phyloP scores from a whole-genome alignment of 1,140 invertebrate genomes.

The Mactra quadrangularis region DNA sequence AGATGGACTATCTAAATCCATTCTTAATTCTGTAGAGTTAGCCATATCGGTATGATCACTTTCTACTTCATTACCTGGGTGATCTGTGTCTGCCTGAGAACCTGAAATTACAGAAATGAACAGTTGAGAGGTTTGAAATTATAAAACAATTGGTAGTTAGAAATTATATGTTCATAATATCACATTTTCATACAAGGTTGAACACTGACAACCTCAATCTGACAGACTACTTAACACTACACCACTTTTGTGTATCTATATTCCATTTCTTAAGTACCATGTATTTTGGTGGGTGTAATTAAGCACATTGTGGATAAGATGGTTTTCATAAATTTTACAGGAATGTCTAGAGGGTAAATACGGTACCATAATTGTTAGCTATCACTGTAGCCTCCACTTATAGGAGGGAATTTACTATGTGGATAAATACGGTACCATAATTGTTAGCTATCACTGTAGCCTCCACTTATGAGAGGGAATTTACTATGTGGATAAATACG shows the following conservation, averaged over 20 bases:
- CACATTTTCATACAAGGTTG: not conserved
- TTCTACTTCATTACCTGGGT: constrained; percentile 42
- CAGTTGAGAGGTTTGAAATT: not conserved
- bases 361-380: too few relatives aligned
- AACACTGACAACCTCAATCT: not conserved
- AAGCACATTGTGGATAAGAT: too few relatives aligned
- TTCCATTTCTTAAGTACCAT: too few relatives aligned
- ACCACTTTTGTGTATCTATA: not conserved
- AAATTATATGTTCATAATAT: not conserved
- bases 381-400: too few relatives aligned
- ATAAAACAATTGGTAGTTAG: not conserved
- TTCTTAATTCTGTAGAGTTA: constrained; percentile 36
- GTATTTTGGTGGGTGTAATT: too few relatives aligned
- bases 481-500: too few relatives aligned
- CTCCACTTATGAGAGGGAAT: too few relatives aligned
- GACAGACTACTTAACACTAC: not conserved
- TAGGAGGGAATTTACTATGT: too few relatives aligned
- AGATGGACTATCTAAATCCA: constrained; percentile 51
- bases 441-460: too few relatives aligned
- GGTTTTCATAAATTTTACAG: too few relatives aligned
- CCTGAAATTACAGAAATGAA: constrained; percentile 16
- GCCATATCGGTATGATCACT: constrained; percentile 15
- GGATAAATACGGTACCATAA: too few relatives aligned
- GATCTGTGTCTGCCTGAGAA: constrained; percentile 15
- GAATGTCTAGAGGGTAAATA: too few relatives aligned